Percentiles rank a stretch among this genome's conserved stretches.
phyloP scores from a whole-genome alignment of 2,113 vertebrate species.

The Nansenia antarctica region DNA sequence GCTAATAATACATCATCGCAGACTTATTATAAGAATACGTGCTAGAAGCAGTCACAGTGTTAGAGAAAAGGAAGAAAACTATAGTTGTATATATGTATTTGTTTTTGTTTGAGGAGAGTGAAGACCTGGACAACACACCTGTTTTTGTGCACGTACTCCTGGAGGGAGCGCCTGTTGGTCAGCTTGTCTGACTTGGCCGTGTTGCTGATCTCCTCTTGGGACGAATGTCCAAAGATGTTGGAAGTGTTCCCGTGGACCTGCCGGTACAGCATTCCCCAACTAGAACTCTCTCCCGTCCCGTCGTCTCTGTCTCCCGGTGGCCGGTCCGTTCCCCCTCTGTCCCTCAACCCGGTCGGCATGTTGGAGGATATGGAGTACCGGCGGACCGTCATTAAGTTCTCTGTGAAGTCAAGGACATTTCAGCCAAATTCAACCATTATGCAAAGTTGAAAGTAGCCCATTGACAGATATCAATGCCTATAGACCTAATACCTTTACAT shows the following conservation, averaged over 20 bases:
- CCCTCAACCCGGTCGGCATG: constrained; percentile 47
- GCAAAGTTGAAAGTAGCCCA: background rate
- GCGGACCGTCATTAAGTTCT: constrained; percentile 88
- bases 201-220: background rate
- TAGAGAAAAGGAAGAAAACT: too few relatives aligned
- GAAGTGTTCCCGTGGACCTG: constrained; percentile 31
- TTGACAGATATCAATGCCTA: background rate
- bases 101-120: too few relatives aligned
- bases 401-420: constrained; percentile 70
- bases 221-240: constrained; percentile 13
- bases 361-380: constrained; percentile 80
- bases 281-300: background rate
- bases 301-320: constrained; percentile 34
- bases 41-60: too few relatives aligned
- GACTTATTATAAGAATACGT: too few relatives aligned
- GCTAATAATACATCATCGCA: too few relatives aligned
- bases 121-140: constrained; percentile 73
- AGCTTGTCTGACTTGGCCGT: background rate
- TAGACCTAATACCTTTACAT: background rate
- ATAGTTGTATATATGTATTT: too few relatives aligned
- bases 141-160: constrained; percentile 75
- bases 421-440: background rate
- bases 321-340: constrained; percentile 26
- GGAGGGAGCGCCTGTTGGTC: constrained; percentile 69
- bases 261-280: constrained; percentile 61